A percentile compares a stretch with the other conserved stretches of the same genome.
Evolutionary conservation across 2,888 invertebrate genomes (phyloP).

Genomic region (Thereva nobilitata): DNA sequence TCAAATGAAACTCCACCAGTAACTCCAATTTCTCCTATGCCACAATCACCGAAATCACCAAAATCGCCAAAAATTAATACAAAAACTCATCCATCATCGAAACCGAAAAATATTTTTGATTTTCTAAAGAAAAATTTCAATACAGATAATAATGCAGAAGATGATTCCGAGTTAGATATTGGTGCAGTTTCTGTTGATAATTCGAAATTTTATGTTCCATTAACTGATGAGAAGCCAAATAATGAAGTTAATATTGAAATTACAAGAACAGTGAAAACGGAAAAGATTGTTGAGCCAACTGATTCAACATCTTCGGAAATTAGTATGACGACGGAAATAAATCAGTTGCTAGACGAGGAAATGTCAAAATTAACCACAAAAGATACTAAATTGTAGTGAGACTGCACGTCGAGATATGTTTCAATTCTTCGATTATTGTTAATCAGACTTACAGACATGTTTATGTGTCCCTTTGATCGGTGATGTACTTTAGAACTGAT

Average conservation of each 20-base stretch:
- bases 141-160: constrained; percentile 45
- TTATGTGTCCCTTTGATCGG: no score
- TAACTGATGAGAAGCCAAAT: constrained; percentile 8
- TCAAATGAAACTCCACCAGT: constrained; percentile 49
- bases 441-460: no score
- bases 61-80: constrained; percentile 37
- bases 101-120: constrained; percentile 58
- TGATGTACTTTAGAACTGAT: no score
- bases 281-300: constrained; percentile 52
- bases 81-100: constrained; percentile 43
- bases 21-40: constrained; percentile 43
- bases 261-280: constrained; percentile 52
- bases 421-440: no score
- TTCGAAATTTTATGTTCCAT: constrained; percentile 54
- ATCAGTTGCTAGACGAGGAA: constrained; percentile 55
- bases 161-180: not conserved
- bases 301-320: constrained; percentile 51
- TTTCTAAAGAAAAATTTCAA: constrained; percentile 57
- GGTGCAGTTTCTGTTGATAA: constrained; percentile 48
- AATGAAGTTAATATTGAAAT: constrained; percentile 56
- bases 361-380: constrained; percentile 51
- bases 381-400: constrained; percentile 42
- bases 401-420: no score
- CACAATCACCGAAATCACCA: not conserved
- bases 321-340: constrained; percentile 40